Conservation (phyloP, 2,888 invertebrate genomes). For the Hecatera dysodea region DNA sequence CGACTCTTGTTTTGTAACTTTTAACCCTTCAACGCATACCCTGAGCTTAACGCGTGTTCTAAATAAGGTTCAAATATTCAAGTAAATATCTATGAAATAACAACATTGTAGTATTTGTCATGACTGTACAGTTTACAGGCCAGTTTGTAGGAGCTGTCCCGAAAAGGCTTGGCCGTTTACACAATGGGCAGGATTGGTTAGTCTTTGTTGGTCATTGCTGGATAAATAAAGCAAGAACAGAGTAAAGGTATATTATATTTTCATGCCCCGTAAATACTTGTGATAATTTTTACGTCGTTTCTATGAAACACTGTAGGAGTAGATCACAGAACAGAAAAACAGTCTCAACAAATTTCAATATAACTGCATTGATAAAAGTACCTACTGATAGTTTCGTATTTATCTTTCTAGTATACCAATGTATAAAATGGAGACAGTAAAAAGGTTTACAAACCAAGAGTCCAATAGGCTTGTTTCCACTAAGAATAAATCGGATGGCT, state of each 20-base stretch:
- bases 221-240: background rate
- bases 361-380: conserved; percentile 20
- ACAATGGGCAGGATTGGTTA: background rate
- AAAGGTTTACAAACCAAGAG: conserved; percentile 44
- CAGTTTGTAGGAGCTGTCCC: background rate
- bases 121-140: background rate
- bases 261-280: background rate
- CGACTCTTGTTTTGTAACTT: conserved; percentile 36
- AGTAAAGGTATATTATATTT: background rate
- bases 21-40: background rate
- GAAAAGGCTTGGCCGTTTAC: background rate
- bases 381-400: background rate
- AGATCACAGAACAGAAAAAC: no score
- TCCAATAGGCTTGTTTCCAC: no score
- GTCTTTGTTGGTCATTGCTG: background rate
- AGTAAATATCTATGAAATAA: background rate
- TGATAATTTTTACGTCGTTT: background rate
- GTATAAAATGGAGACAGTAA: background rate
- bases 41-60: no score
- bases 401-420: conserved; percentile 19
- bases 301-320: background rate
- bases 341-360: conserved; percentile 9
- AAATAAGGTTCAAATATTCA: background rate
- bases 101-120: background rate
- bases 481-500: no score